phyloP scores from a whole-genome alignment of 2,888 invertebrate species.

The Dilophus febrilis region DNA sequence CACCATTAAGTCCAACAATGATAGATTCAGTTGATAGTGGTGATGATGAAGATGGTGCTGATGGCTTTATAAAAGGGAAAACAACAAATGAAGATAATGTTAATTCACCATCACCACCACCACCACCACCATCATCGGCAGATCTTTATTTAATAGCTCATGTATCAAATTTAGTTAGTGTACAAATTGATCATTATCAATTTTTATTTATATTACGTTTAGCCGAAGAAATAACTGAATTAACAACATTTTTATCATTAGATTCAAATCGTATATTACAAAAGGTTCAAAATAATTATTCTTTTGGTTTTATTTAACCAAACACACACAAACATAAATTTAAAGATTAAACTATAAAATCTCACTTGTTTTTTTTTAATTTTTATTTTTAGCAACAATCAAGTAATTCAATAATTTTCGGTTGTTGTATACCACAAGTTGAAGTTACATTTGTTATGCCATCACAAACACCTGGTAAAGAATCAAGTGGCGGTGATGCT shows the following conservation, averaged over 20 bases:
- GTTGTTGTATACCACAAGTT: conserved; percentile 66
- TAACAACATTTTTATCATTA: conserved; percentile 59
- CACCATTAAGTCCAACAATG: too few species aligned
- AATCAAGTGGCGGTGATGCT: conserved; percentile 67
- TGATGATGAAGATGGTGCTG: background rate
- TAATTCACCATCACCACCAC: conserved; percentile 9
- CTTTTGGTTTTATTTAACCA: background rate
- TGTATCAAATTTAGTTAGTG: conserved; percentile 65
- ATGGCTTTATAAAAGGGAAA: background rate
- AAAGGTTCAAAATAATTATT: too few species aligned
- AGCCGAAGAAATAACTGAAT: conserved; percentile 62
- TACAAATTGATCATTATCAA: conserved; percentile 89
- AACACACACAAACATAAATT: background rate
- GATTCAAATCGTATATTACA: conserved; percentile 57
- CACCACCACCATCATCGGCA: conserved; percentile 34
- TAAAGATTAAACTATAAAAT: background rate
- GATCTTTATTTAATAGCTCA: conserved; percentile 68
- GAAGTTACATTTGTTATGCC: conserved; percentile 81
- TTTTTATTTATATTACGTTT: conserved; percentile 73
- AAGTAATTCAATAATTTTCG: conserved; percentile 42
- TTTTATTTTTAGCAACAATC: conserved; percentile 20
- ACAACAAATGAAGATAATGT: conserved; percentile 9
- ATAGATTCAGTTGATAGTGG: background rate
- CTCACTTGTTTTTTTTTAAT: too few species aligned
- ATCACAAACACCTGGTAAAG: conserved; percentile 65